Conservation (phyloP, 1,140 invertebrate species). For the Saxidomus purpurata region DNA sequence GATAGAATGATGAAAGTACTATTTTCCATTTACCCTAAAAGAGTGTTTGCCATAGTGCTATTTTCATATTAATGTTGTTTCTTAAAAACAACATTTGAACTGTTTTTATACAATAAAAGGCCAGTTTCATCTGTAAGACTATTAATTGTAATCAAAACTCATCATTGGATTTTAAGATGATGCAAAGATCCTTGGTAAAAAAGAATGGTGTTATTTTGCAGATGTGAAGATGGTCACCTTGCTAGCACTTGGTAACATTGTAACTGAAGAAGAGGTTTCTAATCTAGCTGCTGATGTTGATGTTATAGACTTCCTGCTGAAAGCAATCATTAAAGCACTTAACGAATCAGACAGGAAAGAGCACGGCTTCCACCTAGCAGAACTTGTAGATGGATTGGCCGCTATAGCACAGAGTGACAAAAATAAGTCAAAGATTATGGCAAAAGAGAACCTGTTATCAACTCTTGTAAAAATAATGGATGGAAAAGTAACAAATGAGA, state of each 20-base stretch:
- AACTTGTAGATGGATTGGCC: slow-evolving; percentile 53
- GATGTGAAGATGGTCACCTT: slow-evolving; percentile 62
- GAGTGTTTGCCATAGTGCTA: too few relatives aligned
- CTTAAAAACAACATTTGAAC: too few relatives aligned
- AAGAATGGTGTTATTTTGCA: too few relatives aligned
- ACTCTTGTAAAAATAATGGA: slow-evolving; percentile 9
- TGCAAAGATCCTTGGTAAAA: too few relatives aligned
- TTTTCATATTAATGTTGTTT: too few relatives aligned
- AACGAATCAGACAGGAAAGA: slow-evolving; percentile 12
- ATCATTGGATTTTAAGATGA: too few relatives aligned
- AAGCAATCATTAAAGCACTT: slow-evolving; percentile 25
- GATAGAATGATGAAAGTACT: too few relatives aligned
- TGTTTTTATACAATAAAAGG: too few relatives aligned
- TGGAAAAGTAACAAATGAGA: slow-evolving; percentile 2
- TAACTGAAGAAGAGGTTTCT: slow-evolving; percentile 51
- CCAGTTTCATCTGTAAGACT: too few relatives aligned
- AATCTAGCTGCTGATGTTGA: slow-evolving; percentile 12
- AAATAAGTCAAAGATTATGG: slow-evolving; percentile 36
- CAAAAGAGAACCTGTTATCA: slow-evolving; percentile 15
- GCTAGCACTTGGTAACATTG: slow-evolving; percentile 47
- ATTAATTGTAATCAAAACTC: too few relatives aligned
- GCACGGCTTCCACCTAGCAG: slow-evolving; percentile 42
- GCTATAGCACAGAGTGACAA: slow-evolving; percentile 40
- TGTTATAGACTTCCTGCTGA: slow-evolving; percentile 50
- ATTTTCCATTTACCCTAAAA: too few relatives aligned